Evolutionary conservation across 2,113 vertebrate species (phyloP).

Genomic region (Ophiodon elongatus): DNA sequence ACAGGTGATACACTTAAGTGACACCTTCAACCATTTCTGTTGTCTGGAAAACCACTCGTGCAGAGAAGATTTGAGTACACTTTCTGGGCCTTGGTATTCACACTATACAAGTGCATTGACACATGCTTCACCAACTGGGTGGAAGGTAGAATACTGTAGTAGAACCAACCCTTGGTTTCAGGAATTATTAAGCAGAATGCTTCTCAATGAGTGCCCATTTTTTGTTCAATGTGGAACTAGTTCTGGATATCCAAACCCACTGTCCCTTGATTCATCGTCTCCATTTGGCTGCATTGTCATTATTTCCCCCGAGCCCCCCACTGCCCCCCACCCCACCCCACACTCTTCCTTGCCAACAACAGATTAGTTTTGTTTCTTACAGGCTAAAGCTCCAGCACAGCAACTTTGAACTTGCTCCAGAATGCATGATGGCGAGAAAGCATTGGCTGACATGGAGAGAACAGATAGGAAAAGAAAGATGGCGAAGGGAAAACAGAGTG

Average conservation of each 20-base stretch:
- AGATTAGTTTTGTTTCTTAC: slow-evolving; percentile 11
- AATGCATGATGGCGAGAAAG: slow-evolving; percentile 21
- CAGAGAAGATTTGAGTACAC: neutral
- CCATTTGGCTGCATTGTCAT: neutral
- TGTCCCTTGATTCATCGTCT: neutral
- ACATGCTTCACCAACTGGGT: neutral
- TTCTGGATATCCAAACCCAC: neutral
- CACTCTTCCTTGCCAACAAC: neutral
- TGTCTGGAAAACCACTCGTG: neutral
- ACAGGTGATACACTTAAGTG: neutral
- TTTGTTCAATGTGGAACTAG: neutral
- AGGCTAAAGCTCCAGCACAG: slow-evolving; percentile 5
- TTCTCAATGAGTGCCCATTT: neutral
- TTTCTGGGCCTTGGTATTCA: neutral
- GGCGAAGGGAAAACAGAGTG: slow-evolving; percentile 9
- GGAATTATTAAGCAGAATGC: neutral
- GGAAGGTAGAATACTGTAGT: neutral
- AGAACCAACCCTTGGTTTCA: neutral
- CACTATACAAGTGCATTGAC: neutral
- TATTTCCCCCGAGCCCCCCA: neutral
- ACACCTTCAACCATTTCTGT: neutral
- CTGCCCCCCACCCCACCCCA: neutral
- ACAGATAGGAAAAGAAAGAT: neutral
- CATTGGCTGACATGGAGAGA: neutral
- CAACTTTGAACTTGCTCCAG: slow-evolving; percentile 28